Conservation (phyloP, 1,140 invertebrate genomes). For the Drosophila navojoa region DNA sequence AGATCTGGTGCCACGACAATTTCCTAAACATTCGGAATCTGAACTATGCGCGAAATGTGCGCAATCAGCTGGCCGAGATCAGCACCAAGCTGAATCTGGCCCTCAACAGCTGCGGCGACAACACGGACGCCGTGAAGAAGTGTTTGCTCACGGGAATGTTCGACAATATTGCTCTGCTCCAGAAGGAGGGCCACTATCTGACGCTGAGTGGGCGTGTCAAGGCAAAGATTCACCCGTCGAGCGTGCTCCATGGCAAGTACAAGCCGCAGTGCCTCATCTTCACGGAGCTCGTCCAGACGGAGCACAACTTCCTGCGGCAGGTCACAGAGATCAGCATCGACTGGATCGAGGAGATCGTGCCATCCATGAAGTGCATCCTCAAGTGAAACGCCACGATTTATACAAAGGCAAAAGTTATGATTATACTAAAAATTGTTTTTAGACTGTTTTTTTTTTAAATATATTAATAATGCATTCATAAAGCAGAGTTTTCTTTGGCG, state of each 20-base stretch:
- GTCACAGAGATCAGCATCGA: slow-evolving; percentile 89
- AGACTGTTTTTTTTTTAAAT: too few relatives aligned
- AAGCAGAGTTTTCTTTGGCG: too few relatives aligned
- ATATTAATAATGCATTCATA: too few relatives aligned
- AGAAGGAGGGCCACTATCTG: slow-evolving; percentile 90
- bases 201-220: slow-evolving; percentile 86
- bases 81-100: slow-evolving; percentile 89
- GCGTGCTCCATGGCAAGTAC: slow-evolving; percentile 84
- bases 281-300: slow-evolving; percentile 94
- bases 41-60: slow-evolving; percentile 91
- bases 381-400: slow-evolving; percentile 2
- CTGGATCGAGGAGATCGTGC: slow-evolving; percentile 88
- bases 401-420: background rate
- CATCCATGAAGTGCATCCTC: slow-evolving; percentile 46
- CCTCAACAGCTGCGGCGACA: slow-evolving; percentile 89
- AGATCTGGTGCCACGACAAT: slow-evolving; percentile 96
- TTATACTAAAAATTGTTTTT: background rate
- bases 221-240: slow-evolving; percentile 81
- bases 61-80: slow-evolving; percentile 92
- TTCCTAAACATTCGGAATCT: slow-evolving; percentile 94
- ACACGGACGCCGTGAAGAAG: slow-evolving; percentile 89
- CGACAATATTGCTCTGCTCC: slow-evolving; percentile 94
- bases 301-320: slow-evolving; percentile 91
- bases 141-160: slow-evolving; percentile 93
- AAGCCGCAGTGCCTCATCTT: slow-evolving; percentile 93